Evolutionary conservation across 2,888 invertebrate genomes (phyloP).

Genomic region (Hemicrepidius hirtus): DNA sequence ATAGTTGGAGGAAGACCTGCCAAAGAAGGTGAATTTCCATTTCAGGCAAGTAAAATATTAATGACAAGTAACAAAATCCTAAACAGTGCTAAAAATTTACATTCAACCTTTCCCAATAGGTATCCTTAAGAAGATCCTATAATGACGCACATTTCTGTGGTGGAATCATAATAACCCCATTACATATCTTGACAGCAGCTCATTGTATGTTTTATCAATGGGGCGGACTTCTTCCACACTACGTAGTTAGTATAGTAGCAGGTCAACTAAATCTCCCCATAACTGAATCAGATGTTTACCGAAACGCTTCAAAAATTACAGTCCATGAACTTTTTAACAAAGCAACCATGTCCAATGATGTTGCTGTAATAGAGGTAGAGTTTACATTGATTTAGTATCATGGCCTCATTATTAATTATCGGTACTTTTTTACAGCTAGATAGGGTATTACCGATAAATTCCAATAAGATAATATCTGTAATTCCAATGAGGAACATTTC

Average conservation of each 20-base stretch:
- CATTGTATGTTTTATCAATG: conserved; percentile 63
- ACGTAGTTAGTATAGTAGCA: conserved; percentile 57
- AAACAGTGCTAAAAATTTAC: too few species aligned
- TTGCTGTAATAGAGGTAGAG: conserved; percentile 61
- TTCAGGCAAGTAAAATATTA: conserved; percentile 50
- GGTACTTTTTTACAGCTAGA: conserved; percentile 40
- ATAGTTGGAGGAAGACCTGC: conserved; percentile 60
- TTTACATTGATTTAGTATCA: too few species aligned
- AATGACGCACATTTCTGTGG: conserved; percentile 63
- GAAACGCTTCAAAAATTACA: conserved; percentile 57
- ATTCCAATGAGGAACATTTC: conserved; percentile 47
- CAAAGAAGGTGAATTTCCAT: conserved; percentile 58
- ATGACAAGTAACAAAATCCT: too few species aligned
- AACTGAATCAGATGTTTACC: conserved; percentile 47
- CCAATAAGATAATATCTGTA: conserved; percentile 34
- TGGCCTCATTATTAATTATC: background rate
- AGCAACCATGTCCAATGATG: conserved; percentile 58
- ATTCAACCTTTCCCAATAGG: conserved; percentile 52
- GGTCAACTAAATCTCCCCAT: conserved; percentile 57
- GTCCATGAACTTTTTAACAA: conserved; percentile 57
- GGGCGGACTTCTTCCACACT: conserved; percentile 59
- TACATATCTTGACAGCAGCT: conserved; percentile 61
- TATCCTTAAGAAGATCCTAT: conserved; percentile 61
- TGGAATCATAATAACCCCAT: conserved; percentile 58
- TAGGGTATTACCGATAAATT: conserved; percentile 35